Base-by-base conservation (phyloP, 2,888 invertebrate genomes). In the Rambutsinella grinnellia region DNA sequence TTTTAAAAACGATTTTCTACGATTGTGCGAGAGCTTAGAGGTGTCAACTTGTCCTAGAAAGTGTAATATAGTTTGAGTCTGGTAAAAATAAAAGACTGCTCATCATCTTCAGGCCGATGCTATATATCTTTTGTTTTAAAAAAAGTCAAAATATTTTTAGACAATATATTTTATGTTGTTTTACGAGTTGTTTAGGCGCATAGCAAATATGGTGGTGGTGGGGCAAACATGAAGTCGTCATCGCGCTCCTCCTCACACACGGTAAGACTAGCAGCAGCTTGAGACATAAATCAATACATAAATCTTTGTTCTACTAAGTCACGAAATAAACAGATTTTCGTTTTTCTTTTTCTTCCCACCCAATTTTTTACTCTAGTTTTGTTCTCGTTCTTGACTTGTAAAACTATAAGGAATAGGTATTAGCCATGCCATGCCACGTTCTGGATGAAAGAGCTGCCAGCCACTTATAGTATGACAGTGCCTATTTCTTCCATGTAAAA, bases 261-360 rank as follows among this genome's bases (percentile, higher is more conserved):
- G n/a, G 47, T 13, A 62, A 27, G 5, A 62, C 47, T 27, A 44
- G 15, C 44, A 67, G 21, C 54, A 74, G 53, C 69, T 65, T 62
- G 63, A 70, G 53, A 76, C 80, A 80, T 78, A 78, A 80, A 80
- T 80, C 80, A 80, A 80, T 80, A 78, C 78, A 80, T 80, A 80
- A 78, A 78, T 80, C 76, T 80, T 76, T 72, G 67, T 69, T 74
- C 65, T 44, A 67, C 63, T 62, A 49, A 74, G 74, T 67, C 74
- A 74, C 74, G 67, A 74, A 74, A 74, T 74, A 74, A 74, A 74
- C 67, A 74, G 67, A 67, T 62, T 67, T 69, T 62, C 53, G 57
- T 46, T 58, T 17, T 58, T 69, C 26, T 58, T 58, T 21, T 44
- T 21, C 24, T 27, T 61, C 60, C 23, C 19, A 15, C 49, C 8